Evolutionary conservation across 2,888 invertebrate genomes (phyloP), one percentile per base, ranked within the genome.

Genomic region (Drosophila kuntzei): DNA sequence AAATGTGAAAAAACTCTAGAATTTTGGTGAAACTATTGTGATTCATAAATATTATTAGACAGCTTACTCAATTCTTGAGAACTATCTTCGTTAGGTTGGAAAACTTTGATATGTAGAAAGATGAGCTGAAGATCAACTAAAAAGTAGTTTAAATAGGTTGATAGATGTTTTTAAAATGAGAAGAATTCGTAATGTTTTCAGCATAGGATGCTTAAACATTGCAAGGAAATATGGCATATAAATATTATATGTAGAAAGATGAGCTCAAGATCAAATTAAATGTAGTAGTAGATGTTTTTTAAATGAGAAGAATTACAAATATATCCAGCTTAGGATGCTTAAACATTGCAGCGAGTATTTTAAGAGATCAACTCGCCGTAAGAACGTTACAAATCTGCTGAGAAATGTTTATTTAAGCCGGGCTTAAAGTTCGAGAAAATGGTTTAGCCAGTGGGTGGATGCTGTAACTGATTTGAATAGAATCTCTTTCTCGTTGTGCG

Each of bases 391-490:
- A 29, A 27, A 29, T 5, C 7, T 0, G 32, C 25, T 46, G 41
- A 37, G 16, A 37, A 37, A 29, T 32, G 16, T 12, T 27, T 18
- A 12, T 22, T 2, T 4, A 22, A 22, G 22, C 22, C 22, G 4
- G 4, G 22, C 22, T 22, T 22, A 22, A 22, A 22, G 22, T 12
- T 14, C 22, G 22, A 27, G 25, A 14, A 11, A 37, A 36, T 11
- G 22, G 3, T 12, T 12, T 25, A 2, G 0, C 0, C 27, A 39
- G 51, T 53, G 37, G 37, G 51, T 53, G 51, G 37, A 12, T 49
- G 34, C n/a, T 34, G 29, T 22, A 5, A 11, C 7, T 39, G 39
- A 27, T 51, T 39, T 51, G 39, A 39, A 25, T 39, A 18, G 16
- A n/a, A 39, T n/a, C n/a, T 22, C 3, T 29, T 32, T n/a, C 18